Base-by-base conservation (phyloP, 2,888 invertebrate genomes). In the Andrena bucephala region DNA sequence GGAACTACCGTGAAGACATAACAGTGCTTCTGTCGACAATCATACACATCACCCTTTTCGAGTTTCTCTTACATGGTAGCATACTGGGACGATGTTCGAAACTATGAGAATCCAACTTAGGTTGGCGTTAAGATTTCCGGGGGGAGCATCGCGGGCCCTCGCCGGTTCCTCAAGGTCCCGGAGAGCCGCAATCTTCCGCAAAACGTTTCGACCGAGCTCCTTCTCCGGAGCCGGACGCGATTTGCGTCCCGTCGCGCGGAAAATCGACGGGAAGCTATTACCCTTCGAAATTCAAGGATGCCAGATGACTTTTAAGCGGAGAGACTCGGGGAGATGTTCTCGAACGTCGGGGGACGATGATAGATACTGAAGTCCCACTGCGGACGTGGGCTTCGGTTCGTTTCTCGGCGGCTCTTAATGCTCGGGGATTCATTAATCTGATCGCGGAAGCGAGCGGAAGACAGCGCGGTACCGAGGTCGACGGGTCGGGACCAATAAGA, bases 191-290 rank as follows among this genome's bases (percentile, higher is more conserved):
- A 70, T 82, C 71, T 63, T 57, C 62, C n/a, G 36, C 52, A 13
- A 77, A 85, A 89, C 60, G 85, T 75, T 83, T 83, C 77, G 84
- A 87, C 80, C 85, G 75, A 87, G 80, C 87, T 81, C 82, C 81
- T 31, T 16, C 70, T 66, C 54, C 71, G 60, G 31, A 27, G 13
- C 66, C 77, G 83, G 78, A 80, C 65, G 65, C 62, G 42, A 75
- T 85, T 71, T 76, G 73, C 54, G 75, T 69, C 67, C 48, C 20
- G 42, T 71, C 63, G 16, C 54, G 67, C 48, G 79, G 90, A 92
- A 92, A 92, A 93, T 92, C 89, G 89, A 87, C 92, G 93, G 93
- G 92, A 93, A 89, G 77, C 87, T 87, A 92, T 93, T 90, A 91
- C 10, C 36, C 54, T 33, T 70, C 62, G 54, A 66, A 63, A 69